Base-by-base conservation (phyloP, 2,797 vertebrate species). In the Lycodopsis pacificus region DNA sequence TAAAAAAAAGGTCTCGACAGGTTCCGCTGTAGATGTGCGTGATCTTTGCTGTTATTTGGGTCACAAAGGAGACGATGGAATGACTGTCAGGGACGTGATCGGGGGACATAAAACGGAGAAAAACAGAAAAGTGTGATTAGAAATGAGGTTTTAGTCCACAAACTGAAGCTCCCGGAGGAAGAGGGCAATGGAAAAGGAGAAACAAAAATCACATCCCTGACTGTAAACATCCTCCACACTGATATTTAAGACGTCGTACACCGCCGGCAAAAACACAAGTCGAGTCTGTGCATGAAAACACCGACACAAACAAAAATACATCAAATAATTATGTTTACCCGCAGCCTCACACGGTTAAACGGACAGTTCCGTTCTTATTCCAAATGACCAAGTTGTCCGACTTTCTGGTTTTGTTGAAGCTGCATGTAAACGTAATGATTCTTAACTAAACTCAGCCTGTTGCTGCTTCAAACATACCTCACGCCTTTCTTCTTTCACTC, bases 81-180 rank as follows among this genome's bases (percentile, higher is more conserved):
- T 10, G 44, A 65, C n/a, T 15, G 67, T 82, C 87, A 73, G 86
- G 83, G 80, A 87, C 13, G 76, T 46, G 70, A 82, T 81, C 27
- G 2, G 38, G 38, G 30, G 82, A 90, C 40, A 82, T n/a, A 59
- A 69, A 58, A 68, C 71, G 42, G 3, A 3, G 7, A 38, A 53
- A 0, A 20, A 15, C 44, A 72, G 48, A 48, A 57, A 51, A 80
- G 42, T 36, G 3, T n/a, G 14, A 22, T 66, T 17, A 36, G 14
- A 85, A 77, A 65, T 44, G 0, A 73, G 49, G 69, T 42, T 38
- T 6, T 22, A 13, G 71, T 67, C 70, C 27, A 51, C 32, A 70
- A 70, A 66, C 22, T 25, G 71, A 11, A 58, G 71, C 59, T 78
- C 27, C 4, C 27, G 70, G 14, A 65, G 14, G 32, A 78, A 22